Evolutionary conservation across 2,888 invertebrate species (phyloP).

Genomic region (Arrhopalites spinosus): DNA sequence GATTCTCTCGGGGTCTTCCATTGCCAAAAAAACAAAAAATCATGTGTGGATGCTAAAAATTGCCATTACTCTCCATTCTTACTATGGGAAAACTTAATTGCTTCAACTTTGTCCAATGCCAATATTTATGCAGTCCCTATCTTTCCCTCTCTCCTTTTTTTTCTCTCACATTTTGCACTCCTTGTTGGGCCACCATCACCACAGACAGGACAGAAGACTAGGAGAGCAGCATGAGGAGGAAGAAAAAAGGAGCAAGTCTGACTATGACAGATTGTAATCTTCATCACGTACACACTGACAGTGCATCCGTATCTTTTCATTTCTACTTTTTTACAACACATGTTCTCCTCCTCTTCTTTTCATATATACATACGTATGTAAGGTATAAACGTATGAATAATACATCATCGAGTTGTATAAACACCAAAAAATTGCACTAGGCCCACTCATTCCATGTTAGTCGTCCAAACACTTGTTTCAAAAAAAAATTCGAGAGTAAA

Average conservation of each 20-base stretch:
- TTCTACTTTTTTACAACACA: neutral
- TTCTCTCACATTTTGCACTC: neutral
- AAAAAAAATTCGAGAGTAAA: too few species aligned
- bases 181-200: too few species aligned
- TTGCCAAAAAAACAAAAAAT: too few species aligned
- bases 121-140: conserved; percentile 11
- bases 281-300: neutral
- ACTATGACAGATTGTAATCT: neutral
- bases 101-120: conserved; percentile 28
- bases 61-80: neutral
- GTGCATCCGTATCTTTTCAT: neutral
- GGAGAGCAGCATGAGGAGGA: neutral
- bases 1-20: neutral
- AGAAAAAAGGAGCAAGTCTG: neutral
- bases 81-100: conserved; percentile 22
- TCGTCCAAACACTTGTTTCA: too few species aligned
- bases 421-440: too few species aligned
- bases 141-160: neutral
- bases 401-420: too few species aligned
- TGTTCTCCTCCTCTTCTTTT: too few species aligned
- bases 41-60: neutral
- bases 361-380: too few species aligned
- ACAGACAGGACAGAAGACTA: neutral
- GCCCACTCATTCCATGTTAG: too few species aligned
- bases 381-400: too few species aligned